A percentile compares a stretch with the other conserved stretches of the same genome.
phyloP scores from a whole-genome alignment of 2,113 vertebrate species.

The Gadus chalcogrammus region DNA sequence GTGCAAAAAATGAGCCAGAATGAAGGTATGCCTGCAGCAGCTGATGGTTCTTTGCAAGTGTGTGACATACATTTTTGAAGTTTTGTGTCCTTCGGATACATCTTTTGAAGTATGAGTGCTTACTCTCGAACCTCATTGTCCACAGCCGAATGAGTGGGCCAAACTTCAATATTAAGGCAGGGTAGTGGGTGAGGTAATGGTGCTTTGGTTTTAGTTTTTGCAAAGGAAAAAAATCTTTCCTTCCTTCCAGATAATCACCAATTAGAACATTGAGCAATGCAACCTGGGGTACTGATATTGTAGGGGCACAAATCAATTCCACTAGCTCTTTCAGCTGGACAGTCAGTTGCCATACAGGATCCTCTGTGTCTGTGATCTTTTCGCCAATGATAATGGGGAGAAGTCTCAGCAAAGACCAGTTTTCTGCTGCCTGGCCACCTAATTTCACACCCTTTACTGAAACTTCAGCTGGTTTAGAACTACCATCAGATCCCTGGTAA shows the following conservation, averaged over 20 bases:
- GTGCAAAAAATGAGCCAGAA: background rate
- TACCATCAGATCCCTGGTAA: slow-evolving; percentile 21
- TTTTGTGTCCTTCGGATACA: slow-evolving; percentile 7
- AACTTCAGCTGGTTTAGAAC: background rate
- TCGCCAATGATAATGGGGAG: slow-evolving; percentile 28
- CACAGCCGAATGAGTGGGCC: slow-evolving; percentile 14
- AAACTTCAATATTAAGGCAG: background rate
- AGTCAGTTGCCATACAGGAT: slow-evolving; percentile 25
- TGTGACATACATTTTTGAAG: too few species aligned
- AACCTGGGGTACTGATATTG: slow-evolving; percentile 21
- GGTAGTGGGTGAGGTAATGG: slow-evolving; percentile 29
- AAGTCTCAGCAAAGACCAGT: slow-evolving; percentile 32
- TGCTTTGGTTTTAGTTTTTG: slow-evolving; percentile 38
- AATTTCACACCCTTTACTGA: background rate
- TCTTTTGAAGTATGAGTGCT: slow-evolving; percentile 34
- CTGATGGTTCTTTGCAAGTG: background rate
- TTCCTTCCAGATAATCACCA: slow-evolving; percentile 6
- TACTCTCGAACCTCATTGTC: slow-evolving; percentile 34
- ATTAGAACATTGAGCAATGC: slow-evolving; percentile 14
- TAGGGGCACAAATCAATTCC: slow-evolving; percentile 25
- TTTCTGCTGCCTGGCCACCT: slow-evolving; percentile 20
- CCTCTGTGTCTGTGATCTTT: slow-evolving; percentile 12
- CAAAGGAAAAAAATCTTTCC: slow-evolving; percentile 3
- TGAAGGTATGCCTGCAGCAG: background rate
- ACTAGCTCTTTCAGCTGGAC: slow-evolving; percentile 19